Evolutionary conservation across 2,797 vertebrate species (phyloP).

Genomic region (Dipus sagitta): DNA sequence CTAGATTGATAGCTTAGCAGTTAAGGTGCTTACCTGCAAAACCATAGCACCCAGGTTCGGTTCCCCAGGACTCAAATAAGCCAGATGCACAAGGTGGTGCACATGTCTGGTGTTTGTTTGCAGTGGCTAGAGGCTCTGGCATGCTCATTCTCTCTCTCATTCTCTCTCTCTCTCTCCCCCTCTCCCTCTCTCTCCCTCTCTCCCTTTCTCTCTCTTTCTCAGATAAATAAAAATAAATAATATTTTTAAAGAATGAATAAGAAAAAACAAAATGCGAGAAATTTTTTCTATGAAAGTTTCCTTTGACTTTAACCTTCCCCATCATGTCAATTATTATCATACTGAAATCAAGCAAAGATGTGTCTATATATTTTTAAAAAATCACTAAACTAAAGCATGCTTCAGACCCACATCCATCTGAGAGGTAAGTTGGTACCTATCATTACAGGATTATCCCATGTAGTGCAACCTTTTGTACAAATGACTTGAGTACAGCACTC

Average conservation of each 20-base stretch:
- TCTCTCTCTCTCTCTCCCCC: no score
- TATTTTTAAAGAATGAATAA: not conserved
- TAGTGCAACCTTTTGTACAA: not conserved
- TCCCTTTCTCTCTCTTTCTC: no score
- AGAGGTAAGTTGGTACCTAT: not conserved
- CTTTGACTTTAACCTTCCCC: not conserved
- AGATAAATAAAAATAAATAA: not conserved
- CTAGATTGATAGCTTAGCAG: no score
- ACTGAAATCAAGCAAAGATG: not conserved
- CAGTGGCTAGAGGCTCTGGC: no score
- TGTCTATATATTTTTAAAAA: no score
- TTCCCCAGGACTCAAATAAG: no score
- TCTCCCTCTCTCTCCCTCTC: no score
- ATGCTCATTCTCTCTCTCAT: no score
- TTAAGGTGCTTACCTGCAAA: no score
- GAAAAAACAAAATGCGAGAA: constrained; percentile 19
- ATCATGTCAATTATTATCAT: not conserved
- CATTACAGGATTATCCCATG: not conserved
- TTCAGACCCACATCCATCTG: not conserved
- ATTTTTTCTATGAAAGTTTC: constrained; percentile 8
- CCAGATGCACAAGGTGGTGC: no score
- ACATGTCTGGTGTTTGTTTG: no score
- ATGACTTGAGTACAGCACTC: not conserved
- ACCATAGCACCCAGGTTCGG: no score
- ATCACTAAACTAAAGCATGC: not conserved